Conservation (phyloP, 2,797 vertebrate genomes). For the Myripristis murdjan region DNA sequence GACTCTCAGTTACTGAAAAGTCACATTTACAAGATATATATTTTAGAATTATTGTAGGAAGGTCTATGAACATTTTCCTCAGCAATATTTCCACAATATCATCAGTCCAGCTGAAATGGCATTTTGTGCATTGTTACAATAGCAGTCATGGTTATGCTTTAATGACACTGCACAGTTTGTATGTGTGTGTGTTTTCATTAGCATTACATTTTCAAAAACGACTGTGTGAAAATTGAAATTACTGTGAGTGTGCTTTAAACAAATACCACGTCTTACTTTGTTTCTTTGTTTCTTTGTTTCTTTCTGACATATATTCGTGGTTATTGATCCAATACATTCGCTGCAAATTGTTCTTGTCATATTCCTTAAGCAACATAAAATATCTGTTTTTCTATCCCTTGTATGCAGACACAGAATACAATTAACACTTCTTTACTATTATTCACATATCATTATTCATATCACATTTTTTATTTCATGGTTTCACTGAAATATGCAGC, state of each 20-base stretch:
- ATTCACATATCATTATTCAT: conserved; percentile 54
- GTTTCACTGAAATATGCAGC: conserved; percentile 22
- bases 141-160: conserved; percentile 22
- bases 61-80: conserved; percentile 50
- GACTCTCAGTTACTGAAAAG: conserved; percentile 34
- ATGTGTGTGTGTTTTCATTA: conserved; percentile 3
- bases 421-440: conserved; percentile 53
- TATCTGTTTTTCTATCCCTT: conserved; percentile 33
- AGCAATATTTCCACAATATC: conserved; percentile 48
- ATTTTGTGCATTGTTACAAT: conserved; percentile 21
- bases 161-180: background rate
- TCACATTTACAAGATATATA: conserved; percentile 58
- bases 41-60: conserved; percentile 14
- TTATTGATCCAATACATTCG: conserved; percentile 43
- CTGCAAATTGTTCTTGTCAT: conserved; percentile 40
- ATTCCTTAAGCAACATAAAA: conserved; percentile 42
- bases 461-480: conserved; percentile 35
- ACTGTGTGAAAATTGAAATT: background rate
- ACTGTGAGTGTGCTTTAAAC: conserved; percentile 26
- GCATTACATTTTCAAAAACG: conserved; percentile 14
- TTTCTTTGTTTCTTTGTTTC: conserved; percentile 4
- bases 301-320: conserved; percentile 20
- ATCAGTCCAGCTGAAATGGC: conserved; percentile 48
- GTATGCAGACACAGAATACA: conserved; percentile 30
- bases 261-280: background rate